Evolutionary conservation across 2,888 invertebrate genomes (phyloP).

Genomic region (Brenthis ino): DNA sequence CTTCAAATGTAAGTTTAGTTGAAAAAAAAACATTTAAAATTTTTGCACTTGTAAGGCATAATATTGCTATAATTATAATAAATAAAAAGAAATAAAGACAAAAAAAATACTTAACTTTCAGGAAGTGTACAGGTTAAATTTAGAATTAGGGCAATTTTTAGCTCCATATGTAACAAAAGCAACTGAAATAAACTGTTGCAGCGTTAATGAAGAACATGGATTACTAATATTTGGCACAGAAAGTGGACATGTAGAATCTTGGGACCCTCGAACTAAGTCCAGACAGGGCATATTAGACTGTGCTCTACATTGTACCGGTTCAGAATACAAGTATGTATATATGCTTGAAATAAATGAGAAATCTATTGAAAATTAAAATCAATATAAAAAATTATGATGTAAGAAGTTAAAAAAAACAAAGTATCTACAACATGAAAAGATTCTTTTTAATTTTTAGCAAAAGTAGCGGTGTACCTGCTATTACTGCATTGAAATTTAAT

Average conservation of each 20-base stretch:
- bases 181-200: conserved; percentile 90
- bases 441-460: conserved; percentile 65
- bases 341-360: neutral
- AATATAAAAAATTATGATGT: no score
- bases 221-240: conserved; percentile 93
- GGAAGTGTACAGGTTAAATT: conserved; percentile 97
- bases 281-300: conserved; percentile 93
- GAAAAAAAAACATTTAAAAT: no score
- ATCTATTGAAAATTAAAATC: no score
- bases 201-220: conserved; percentile 94
- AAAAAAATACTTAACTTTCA: conserved; percentile 56
- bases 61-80: neutral
- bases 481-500: conserved; percentile 91
- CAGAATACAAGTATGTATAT: conserved; percentile 67
- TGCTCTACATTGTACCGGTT: conserved; percentile 84
- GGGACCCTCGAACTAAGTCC: conserved; percentile 94
- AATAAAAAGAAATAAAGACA: no score
- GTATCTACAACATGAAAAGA: neutral
- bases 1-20: conserved; percentile 84
- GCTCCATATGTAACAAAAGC: conserved; percentile 90
- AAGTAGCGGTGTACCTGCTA: conserved; percentile 85
- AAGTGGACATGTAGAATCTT: conserved; percentile 96
- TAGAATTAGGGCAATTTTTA: conserved; percentile 97
- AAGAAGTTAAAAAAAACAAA: neutral
- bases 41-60: no score